A percentile compares a stretch with the other conserved stretches of the same genome.
Evolutionary conservation across 2,888 invertebrate genomes (phyloP).

Genomic region (Heliconius erato): DNA sequence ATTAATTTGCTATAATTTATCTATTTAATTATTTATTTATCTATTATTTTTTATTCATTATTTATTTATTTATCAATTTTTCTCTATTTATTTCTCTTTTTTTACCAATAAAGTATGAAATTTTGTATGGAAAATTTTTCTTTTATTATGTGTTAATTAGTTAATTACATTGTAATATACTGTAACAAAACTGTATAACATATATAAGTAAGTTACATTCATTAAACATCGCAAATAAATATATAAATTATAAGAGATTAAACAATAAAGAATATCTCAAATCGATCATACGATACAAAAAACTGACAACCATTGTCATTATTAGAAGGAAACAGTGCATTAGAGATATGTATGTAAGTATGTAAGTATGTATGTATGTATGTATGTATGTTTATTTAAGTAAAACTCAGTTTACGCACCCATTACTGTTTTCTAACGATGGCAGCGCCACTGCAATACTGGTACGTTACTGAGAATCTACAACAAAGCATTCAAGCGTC

Average conservation of each 20-base stretch:
- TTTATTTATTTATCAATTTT: no score
- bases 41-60: no score
- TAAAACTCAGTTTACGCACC: constrained; percentile 49
- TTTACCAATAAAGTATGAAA: no score
- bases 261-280: not conserved
- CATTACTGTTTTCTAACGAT: constrained; percentile 60
- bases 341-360: constrained; percentile 17
- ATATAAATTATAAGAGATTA: not conserved
- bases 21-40: not conserved
- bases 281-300: not conserved
- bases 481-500: constrained; percentile 60
- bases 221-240: no score
- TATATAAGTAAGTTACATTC: not conserved
- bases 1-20: not conserved
- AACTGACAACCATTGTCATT: not conserved
- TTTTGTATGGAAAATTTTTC: no score
- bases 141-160: no score
- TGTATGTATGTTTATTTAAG: constrained; percentile 34
- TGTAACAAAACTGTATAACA: not conserved
- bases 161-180: no score
- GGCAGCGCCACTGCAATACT: constrained; percentile 56
- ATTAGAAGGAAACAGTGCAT: constrained; percentile 24
- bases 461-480: constrained; percentile 53
- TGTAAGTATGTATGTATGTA: constrained; percentile 5
- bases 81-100: no score